Evolutionary conservation across 2,888 invertebrate genomes (phyloP).

Genomic region (Tridacna gigas): DNA sequence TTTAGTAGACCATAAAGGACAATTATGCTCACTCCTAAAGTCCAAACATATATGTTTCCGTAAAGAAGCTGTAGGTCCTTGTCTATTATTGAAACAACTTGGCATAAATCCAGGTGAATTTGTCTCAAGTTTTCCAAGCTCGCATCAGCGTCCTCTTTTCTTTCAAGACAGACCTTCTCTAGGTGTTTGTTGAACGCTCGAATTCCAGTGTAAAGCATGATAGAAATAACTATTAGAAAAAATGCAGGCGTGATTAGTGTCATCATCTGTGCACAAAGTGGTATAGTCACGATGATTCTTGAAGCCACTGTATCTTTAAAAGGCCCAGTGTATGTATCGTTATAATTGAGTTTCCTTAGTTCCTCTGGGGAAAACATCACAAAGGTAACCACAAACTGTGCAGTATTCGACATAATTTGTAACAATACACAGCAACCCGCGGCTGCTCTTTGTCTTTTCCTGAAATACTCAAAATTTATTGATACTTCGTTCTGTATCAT

Average conservation of each 20-base stretch:
- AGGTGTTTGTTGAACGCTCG: neutral
- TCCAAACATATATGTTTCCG: conserved; percentile 16
- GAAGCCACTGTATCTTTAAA: neutral
- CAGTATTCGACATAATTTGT: neutral
- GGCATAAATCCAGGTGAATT: conserved; percentile 9
- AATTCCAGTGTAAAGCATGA: conserved; percentile 12
- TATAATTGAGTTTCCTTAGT: neutral
- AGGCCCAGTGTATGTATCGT: neutral
- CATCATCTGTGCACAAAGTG: conserved; percentile 5
- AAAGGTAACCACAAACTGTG: neutral
- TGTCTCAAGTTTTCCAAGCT: neutral
- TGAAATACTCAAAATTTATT: neutral
- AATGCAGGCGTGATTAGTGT: neutral
- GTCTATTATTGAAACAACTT: conserved; percentile 11
- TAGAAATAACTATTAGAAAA: neutral
- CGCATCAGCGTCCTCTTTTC: neutral
- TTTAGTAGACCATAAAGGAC: conserved; percentile 1
- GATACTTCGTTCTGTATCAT: neutral
- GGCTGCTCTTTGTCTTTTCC: neutral
- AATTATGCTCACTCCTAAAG: conserved; percentile 7
- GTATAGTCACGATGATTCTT: neutral
- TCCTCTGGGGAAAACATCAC: neutral
- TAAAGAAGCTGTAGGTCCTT: conserved; percentile 6
- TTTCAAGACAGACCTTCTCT: neutral
- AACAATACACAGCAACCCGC: neutral